Percentiles rank a stretch among this genome's conserved stretches.
Evolutionary conservation across 2,797 vertebrate species (phyloP).

Genomic region (Neopelma chrysocephalum): DNA sequence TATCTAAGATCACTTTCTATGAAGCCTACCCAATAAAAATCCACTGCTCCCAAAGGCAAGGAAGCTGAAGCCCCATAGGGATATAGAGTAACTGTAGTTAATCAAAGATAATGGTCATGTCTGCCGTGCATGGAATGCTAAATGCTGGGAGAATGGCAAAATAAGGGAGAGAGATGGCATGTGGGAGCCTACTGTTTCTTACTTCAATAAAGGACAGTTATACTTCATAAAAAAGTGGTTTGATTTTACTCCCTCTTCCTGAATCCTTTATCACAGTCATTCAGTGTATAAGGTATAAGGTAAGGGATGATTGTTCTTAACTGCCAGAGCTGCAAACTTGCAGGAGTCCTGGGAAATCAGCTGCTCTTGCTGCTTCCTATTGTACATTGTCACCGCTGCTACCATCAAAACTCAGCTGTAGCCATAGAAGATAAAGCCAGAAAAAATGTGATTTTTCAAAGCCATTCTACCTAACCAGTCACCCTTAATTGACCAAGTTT

Average conservation of each 20-base stretch:
- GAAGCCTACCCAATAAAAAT: neutral
- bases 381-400: neutral
- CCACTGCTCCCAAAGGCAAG: neutral
- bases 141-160: neutral
- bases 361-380: neutral
- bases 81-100: neutral
- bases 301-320: neutral
- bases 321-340: neutral
- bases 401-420: neutral
- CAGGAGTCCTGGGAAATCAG: constrained; percentile 22
- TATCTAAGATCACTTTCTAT: neutral
- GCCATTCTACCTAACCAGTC: neutral
- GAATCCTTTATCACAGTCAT: neutral
- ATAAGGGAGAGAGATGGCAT: neutral
- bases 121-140: neutral
- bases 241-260: constrained; percentile 1
- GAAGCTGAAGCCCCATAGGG: neutral
- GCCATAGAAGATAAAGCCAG: neutral
- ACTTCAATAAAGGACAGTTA: constrained; percentile 3
- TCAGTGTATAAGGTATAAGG: neutral
- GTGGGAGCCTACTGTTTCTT: constrained; percentile 17
- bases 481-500: neutral
- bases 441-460: neutral
- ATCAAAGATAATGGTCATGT: constrained; percentile 15
- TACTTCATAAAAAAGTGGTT: neutral